Percentiles rank a stretch among this genome's conserved stretches.
phyloP scores from a whole-genome alignment of 1,140 invertebrate species.

The Drosophila ohnishii region DNA sequence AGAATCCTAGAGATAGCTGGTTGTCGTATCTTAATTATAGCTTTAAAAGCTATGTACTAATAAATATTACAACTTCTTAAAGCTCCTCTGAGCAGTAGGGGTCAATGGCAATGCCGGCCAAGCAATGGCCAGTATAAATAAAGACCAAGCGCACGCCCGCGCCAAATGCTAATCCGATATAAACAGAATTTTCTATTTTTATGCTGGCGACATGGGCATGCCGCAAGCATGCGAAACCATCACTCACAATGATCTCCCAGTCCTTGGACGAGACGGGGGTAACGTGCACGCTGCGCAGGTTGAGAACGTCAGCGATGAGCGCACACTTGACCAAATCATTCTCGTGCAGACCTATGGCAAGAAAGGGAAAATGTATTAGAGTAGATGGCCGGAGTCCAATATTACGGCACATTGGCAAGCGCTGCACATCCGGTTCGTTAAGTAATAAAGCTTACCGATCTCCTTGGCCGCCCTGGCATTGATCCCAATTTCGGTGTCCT shows the following conservation, averaged over 20 bases:
- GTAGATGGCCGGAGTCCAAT: conserved; percentile 41
- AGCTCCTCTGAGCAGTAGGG: conserved; percentile 24
- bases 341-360: conserved; percentile 74
- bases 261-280: conserved; percentile 81
- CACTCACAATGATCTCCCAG: conserved; percentile 83
- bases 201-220: conserved; percentile 29
- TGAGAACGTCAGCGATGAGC: conserved; percentile 77
- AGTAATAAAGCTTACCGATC: conserved; percentile 75
- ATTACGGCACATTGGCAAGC: conserved; percentile 68
- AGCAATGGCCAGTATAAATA: conserved; percentile 57
- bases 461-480: conserved; percentile 83
- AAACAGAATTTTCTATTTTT: conserved; percentile 62
- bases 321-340: conserved; percentile 81
- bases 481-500: conserved; percentile 83
- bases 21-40: not conserved
- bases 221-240: conserved; percentile 37
- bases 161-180: conserved; percentile 75
- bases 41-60: not conserved
- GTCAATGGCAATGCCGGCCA: conserved; percentile 79
- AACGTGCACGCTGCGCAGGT: conserved; percentile 74
- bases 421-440: conserved; percentile 70
- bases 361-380: conserved; percentile 22
- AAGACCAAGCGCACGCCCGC: conserved; percentile 64
- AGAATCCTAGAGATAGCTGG: not conserved
- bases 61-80: not conserved